Evolutionary conservation across 1,140 invertebrate species (phyloP).

Genomic region (Pristionchus pacificus): DNA sequence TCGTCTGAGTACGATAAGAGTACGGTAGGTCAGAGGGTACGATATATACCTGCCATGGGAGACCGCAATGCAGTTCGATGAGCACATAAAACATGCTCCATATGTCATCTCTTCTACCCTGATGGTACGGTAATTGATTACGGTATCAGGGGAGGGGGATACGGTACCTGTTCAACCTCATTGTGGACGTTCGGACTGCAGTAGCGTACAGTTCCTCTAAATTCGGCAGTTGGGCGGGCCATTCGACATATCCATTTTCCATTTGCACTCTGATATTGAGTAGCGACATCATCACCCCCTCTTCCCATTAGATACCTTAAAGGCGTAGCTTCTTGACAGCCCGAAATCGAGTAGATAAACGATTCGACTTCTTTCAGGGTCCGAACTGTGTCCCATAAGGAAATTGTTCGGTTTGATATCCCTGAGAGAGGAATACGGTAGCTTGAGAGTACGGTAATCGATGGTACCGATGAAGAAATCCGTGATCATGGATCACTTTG

Average conservation of each 20-base stretch:
- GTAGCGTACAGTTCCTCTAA: slow-evolving; percentile 45
- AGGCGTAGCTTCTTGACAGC: slow-evolving; percentile 17
- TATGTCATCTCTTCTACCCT: slow-evolving; percentile 42
- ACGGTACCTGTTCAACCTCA: slow-evolving; percentile 25
- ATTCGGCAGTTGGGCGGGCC: slow-evolving; percentile 41
- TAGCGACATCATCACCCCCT: not conserved
- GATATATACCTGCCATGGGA: slow-evolving; percentile 39
- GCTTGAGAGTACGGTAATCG: not conserved
- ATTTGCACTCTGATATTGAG: slow-evolving; percentile 9
- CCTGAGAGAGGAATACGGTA: not conserved
- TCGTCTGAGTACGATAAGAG: not conserved
- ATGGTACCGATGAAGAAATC: slow-evolving; percentile 26
- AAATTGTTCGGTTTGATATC: slow-evolving; percentile 49
- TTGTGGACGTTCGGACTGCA: slow-evolving; percentile 41
- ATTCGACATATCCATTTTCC: slow-evolving; percentile 37
- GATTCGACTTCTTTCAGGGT: slow-evolving; percentile 20
- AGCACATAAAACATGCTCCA: slow-evolving; percentile 43
- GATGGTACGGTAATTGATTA: not conserved
- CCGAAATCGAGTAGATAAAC: slow-evolving; percentile 37
- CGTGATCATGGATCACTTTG: slow-evolving; percentile 24
- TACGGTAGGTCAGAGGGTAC: not conserved
- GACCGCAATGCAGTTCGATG: slow-evolving; percentile 44
- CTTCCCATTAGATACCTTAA: slow-evolving; percentile 3
- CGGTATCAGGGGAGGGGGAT: no score
- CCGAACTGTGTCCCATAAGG: slow-evolving; percentile 35